These are phyloP conservation scores for Heliconius ismenius DNA, from an alignment of 2,888 invertebrate genomes.

Conservation along the genomic window DNA sequence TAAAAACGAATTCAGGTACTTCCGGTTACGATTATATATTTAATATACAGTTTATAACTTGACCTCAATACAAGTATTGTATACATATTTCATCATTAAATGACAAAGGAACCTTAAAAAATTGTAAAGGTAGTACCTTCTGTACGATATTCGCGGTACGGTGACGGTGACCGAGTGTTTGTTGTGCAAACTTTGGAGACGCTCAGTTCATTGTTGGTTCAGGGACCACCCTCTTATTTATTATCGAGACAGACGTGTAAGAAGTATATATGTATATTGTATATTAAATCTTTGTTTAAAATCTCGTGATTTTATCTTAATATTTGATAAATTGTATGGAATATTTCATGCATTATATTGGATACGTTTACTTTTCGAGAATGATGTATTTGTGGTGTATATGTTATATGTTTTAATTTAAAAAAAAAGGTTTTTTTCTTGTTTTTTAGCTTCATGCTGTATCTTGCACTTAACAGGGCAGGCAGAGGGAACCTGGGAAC, in stretches of 20 bases:
- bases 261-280: neutral
- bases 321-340: neutral
- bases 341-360: neutral
- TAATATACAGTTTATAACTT: neutral
- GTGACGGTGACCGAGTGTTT: conserved; percentile 43
- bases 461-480: neutral
- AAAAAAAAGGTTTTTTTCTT: too few relatives aligned
- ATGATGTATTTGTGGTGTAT: neutral
- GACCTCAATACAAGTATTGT: conserved; percentile 23
- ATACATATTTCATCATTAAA: conserved; percentile 21
- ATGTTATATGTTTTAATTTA: neutral
- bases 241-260: conserved; percentile 37
- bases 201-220: conserved; percentile 45
- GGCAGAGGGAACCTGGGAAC: too few relatives aligned
- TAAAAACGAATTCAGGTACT: conserved; percentile 11
- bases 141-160: conserved; percentile 26
- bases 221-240: conserved; percentile 45
- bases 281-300: conserved; percentile 4
- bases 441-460: neutral
- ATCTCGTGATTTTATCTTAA: neutral
- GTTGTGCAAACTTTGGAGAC: conserved; percentile 45
- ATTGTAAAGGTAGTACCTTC: conserved; percentile 13
- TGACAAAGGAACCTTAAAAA: conserved; percentile 16
- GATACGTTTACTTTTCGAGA: neutral
- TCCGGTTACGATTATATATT: conserved; percentile 13